A percentile compares a stretch with the other conserved stretches of the same genome.
Conservation (phyloP, 2,113 vertebrate species). For the Panurus biarmicus region DNA sequence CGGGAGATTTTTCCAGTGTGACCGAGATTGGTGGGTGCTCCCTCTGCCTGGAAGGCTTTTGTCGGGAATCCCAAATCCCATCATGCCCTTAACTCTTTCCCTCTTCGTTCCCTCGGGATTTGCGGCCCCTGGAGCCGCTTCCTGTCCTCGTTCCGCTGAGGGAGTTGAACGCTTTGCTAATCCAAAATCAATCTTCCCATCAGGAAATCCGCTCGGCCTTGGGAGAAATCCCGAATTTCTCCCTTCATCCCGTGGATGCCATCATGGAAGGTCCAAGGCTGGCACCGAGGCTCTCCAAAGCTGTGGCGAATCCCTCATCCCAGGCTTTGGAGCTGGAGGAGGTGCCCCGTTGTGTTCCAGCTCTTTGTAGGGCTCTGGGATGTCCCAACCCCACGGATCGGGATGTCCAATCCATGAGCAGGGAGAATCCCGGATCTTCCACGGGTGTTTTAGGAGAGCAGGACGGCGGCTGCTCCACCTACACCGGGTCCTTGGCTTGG, state of each 20-base stretch:
- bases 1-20: background rate
- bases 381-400: too few relatives aligned
- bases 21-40: too few relatives aligned
- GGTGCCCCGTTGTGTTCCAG: background rate
- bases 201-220: rapidly evolving
- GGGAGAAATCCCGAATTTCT: background rate
- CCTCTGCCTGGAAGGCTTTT: background rate
- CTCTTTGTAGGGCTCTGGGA: background rate
- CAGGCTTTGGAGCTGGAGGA: background rate
- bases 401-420: background rate
- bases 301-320: background rate
- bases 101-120: background rate
- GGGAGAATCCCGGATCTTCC: background rate
- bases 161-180: background rate
- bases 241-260: rapidly evolving
- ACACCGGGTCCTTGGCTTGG: rapidly evolving
- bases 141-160: rapidly evolving
- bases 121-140: background rate
- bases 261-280: background rate
- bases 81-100: background rate
- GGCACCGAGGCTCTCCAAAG: background rate
- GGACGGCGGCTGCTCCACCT: background rate
- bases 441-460: background rate
- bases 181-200: background rate
- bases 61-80: background rate